Evolutionary conservation across 2,113 vertebrate species (phyloP).

Genomic region (Felis chaus): DNA sequence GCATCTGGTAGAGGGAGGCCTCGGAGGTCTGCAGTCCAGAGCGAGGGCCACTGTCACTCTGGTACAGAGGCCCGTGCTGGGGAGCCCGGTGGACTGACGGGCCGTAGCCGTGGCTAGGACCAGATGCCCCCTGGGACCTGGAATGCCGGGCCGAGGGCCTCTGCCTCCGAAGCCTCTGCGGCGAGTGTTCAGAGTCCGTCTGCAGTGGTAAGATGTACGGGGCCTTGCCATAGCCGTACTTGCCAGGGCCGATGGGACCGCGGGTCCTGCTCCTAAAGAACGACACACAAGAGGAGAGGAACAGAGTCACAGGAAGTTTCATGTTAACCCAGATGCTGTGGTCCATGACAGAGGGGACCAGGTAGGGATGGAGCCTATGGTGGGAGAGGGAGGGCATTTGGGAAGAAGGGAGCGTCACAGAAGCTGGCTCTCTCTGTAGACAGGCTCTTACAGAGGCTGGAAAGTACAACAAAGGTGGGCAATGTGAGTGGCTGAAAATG

Average conservation of each 20-base stretch:
- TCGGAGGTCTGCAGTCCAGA: slow-evolving; percentile 79
- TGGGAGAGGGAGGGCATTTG: background rate
- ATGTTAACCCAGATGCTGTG: background rate
- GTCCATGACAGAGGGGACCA: background rate
- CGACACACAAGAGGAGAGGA: slow-evolving; percentile 49
- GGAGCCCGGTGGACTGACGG: slow-evolving; percentile 19
- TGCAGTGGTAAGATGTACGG: slow-evolving; percentile 89
- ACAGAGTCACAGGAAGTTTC: background rate
- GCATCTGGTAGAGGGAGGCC: slow-evolving; percentile 86
- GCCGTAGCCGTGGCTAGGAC: slow-evolving; percentile 57
- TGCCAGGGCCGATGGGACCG: slow-evolving; percentile 89
- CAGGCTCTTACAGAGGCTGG: background rate
- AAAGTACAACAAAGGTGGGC: no score
- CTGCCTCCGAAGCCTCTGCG: slow-evolving; percentile 82
- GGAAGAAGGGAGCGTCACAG: background rate
- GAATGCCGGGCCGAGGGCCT: slow-evolving; percentile 79
- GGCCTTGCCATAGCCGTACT: slow-evolving; percentile 93
- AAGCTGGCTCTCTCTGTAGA: background rate
- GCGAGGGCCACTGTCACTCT: slow-evolving; percentile 67
- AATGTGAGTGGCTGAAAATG: background rate
- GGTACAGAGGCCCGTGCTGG: slow-evolving; percentile 77
- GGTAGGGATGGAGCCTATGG: background rate
- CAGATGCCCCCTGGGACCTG: slow-evolving; percentile 34
- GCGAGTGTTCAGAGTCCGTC: slow-evolving; percentile 83
- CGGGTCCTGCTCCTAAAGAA: slow-evolving; percentile 85